Evolutionary conservation across 2,797 vertebrate species (phyloP).

Genomic region (Danio albolineatus): DNA sequence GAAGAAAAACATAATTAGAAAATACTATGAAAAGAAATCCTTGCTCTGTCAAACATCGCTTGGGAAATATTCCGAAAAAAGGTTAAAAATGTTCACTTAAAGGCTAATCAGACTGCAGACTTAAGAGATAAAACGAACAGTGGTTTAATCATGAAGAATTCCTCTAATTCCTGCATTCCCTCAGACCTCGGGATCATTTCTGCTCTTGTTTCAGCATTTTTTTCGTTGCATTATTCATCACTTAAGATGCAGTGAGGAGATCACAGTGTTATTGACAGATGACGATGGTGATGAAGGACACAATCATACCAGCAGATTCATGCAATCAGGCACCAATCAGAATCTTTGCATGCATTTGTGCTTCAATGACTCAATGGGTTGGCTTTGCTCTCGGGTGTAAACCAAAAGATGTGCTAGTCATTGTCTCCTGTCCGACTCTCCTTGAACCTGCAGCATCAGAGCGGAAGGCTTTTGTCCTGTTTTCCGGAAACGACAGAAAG

Average conservation of each 20-base stretch:
- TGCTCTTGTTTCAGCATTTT: not conserved
- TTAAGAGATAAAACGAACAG: too few species aligned
- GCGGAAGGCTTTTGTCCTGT: conserved; percentile 34
- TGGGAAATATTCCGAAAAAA: too few species aligned
- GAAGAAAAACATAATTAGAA: too few species aligned
- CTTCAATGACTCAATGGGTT: not conserved
- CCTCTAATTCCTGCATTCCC: not conserved
- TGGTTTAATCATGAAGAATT: not conserved
- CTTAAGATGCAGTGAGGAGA: not conserved
- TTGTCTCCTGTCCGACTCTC: not conserved
- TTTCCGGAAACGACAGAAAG: conserved; percentile 67
- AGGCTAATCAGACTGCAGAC: too few species aligned
- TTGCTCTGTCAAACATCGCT: too few species aligned
- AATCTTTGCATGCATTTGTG: not conserved
- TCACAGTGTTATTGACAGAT: too few species aligned
- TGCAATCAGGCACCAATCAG: not conserved
- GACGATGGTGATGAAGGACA: not conserved
- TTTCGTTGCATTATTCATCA: not conserved
- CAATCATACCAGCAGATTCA: not conserved
- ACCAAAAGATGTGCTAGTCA: not conserved
- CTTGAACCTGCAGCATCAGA: conserved; percentile 33
- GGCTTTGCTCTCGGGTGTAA: not conserved
- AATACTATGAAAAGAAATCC: too few species aligned
- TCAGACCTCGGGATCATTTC: not conserved
- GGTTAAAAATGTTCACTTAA: too few species aligned